Evolutionary conservation across 2,888 invertebrate genomes (phyloP).

Genomic region (Proisotoma minuta): DNA sequence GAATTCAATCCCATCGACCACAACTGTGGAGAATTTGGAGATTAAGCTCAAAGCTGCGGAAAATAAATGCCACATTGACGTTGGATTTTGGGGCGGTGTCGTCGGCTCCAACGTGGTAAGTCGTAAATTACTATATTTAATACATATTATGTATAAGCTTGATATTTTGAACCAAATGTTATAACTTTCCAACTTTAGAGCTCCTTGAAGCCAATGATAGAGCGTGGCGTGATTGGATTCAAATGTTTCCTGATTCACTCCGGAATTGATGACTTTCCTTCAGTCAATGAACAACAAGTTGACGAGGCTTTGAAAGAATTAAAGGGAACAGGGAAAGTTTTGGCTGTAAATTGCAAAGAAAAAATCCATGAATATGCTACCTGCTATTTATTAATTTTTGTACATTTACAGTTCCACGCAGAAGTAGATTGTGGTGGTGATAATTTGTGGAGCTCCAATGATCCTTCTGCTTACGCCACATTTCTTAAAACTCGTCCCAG

Average conservation of each 20-base stretch:
- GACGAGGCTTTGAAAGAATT: constrained; percentile 59
- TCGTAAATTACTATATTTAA: constrained; percentile 3
- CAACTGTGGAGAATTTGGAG: constrained; percentile 60
- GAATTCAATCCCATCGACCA: constrained; percentile 68
- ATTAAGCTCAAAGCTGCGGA: constrained; percentile 60
- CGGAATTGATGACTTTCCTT: constrained; percentile 65
- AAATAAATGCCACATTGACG: constrained; percentile 61
- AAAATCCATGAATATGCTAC: constrained; percentile 10
- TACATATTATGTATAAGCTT: not conserved
- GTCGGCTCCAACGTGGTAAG: constrained; percentile 62
- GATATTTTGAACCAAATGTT: not conserved
- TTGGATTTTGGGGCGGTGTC: constrained; percentile 76
- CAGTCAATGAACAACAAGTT: constrained; percentile 58
- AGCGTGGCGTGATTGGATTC: constrained; percentile 67
- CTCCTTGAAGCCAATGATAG: constrained; percentile 58
- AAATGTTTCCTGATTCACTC: constrained; percentile 68
- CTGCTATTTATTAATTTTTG: no score
- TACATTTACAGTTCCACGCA: constrained; percentile 63
- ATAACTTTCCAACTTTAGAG: constrained; percentile 51
- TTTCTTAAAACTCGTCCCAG: constrained; percentile 63
- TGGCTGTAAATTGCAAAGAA: constrained; percentile 62
- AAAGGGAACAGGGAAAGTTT: constrained; percentile 58
- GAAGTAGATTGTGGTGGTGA: constrained; percentile 56
- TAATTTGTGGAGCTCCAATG: constrained; percentile 48
- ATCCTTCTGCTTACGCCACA: constrained; percentile 60